Evolutionary conservation across 2,797 vertebrate genomes (phyloP), one percentile per base, ranked within the genome.

Genomic region (Momotus momota): DNA sequence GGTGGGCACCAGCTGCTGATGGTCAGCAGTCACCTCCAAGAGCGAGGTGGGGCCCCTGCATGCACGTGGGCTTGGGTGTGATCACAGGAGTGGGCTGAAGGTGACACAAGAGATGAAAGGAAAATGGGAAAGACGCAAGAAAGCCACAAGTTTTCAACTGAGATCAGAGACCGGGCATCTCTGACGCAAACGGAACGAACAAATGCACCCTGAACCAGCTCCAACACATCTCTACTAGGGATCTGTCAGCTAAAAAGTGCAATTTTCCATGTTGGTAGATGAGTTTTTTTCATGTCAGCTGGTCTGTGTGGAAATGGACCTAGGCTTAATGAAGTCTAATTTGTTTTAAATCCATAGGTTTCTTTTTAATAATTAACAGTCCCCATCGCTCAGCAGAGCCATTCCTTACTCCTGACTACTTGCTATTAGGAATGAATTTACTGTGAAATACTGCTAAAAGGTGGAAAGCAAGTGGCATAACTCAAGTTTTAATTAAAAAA

Each of bases 401-500:
- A 95, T 96, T 94, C 81, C 86, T 94, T 94, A 94, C 23, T 57
- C 52, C 49, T 92, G 95, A 96, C 88, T 94, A 80, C 90, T 62
- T 82, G 90, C 92, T 96, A 95, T 95, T 96, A 97, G 83, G 88
- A 94, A 95, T 48, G 83, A 96, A 93, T 91, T 95, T 88, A 91
- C 83, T 82, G 90, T 96, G 96, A 96, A 96, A 93, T 95, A 96
- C 80, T 87, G 81, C 90, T 94, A 95, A 93, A 85, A 92, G 95
- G 95, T 95, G 88, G 86, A 87, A 97, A 96, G 86, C 74, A 95
- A 95, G 78, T 23, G 75, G 89, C 86, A 93, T 96, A 95, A 94
- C 73, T 97, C 93, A 96, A 64, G 7, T 87, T 96, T 97, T 95
- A 97, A 96, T 97, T 97, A 95, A 96, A 97, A 92, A 94, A 4